phyloP scores from a whole-genome alignment of 1,140 invertebrate genomes.

The Apis florea region DNA sequence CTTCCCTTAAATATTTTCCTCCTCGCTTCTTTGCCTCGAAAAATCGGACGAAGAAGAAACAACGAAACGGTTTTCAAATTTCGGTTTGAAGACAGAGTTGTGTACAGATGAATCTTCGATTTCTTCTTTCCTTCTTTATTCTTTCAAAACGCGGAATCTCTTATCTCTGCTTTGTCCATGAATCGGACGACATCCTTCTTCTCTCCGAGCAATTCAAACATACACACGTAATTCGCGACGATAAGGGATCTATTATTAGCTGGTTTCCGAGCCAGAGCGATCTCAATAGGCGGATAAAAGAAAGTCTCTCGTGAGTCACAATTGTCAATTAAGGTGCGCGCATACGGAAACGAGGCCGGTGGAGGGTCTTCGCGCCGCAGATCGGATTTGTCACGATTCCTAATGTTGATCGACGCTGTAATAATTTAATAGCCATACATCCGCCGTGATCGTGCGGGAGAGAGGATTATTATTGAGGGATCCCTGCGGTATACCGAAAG shows the following conservation, averaged over 20 bases:
- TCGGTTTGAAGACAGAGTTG: too few relatives aligned
- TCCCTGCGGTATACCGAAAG: slow-evolving; percentile 74
- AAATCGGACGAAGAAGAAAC: too few relatives aligned
- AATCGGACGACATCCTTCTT: slow-evolving; percentile 12
- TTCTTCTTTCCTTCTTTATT: neutral
- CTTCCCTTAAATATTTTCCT: neutral
- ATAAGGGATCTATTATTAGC: slow-evolving; percentile 50
- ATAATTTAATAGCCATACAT: slow-evolving; percentile 80
- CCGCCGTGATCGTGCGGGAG: slow-evolving; percentile 69
- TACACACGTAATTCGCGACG: slow-evolving; percentile 24
- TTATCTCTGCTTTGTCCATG: slow-evolving; percentile 9
- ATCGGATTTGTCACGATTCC: slow-evolving; percentile 80
- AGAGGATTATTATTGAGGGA: slow-evolving; percentile 71
- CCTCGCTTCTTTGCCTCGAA: too few relatives aligned
- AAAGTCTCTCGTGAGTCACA: slow-evolving; percentile 51
- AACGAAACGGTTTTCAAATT: too few relatives aligned
- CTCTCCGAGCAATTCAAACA: slow-evolving; percentile 8
- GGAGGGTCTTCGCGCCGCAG: slow-evolving; percentile 52
- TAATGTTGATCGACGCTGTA: slow-evolving; percentile 77
- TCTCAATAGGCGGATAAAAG: slow-evolving; percentile 51
- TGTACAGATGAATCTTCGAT: too few relatives aligned
- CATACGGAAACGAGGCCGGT: neutral
- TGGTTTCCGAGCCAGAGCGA: slow-evolving; percentile 14
- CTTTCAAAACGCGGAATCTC: neutral
- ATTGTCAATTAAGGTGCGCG: slow-evolving; percentile 63